Percentiles rank a stretch among this genome's conserved stretches.
Evolutionary conservation across 2,113 vertebrate genomes (phyloP).

Genomic region (Erythrolamprus reginae): DNA sequence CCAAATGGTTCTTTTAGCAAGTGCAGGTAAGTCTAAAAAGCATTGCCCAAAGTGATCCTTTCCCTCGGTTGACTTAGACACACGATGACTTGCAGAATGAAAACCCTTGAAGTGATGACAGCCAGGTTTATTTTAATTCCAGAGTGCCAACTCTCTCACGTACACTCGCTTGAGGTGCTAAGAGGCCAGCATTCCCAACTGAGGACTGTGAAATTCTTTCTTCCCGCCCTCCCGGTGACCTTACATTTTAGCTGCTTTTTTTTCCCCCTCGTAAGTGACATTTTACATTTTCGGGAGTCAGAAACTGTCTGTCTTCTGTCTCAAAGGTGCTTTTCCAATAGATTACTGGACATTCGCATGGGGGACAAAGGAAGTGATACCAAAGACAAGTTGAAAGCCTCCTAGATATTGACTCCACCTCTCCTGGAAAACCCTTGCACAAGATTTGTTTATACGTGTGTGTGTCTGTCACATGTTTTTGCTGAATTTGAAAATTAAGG

Average conservation of each 20-base stretch:
- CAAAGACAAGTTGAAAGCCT: no score
- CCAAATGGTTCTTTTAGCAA: not conserved
- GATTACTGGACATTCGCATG: not conserved
- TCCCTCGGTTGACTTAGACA: not conserved
- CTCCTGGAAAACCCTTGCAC: no score
- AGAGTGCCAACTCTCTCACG: fast-evolving
- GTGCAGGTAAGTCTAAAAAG: not conserved
- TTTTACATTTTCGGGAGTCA: slow-evolving; percentile 36
- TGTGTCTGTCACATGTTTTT: no score
- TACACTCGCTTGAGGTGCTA: fast-evolving
- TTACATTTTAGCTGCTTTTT: not conserved
- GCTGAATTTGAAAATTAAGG: no score
- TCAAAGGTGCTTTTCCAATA: not conserved
- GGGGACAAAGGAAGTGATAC: no score
- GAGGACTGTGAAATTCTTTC: slow-evolving; percentile 23
- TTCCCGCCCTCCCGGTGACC: slow-evolving; percentile 21
- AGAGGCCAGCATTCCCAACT: not conserved
- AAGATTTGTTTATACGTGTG: no score
- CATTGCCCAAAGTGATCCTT: not conserved
- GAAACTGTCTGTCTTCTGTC: not conserved
- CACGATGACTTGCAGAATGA: not conserved
- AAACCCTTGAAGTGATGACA: not conserved
- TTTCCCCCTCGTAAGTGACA: slow-evolving; percentile 32
- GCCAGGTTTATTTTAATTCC: not conserved
- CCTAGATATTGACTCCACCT: no score